phyloP scores from a whole-genome alignment of 92 coral and sea anemone genomes.

The Chrysogorgia sp. region DNA sequence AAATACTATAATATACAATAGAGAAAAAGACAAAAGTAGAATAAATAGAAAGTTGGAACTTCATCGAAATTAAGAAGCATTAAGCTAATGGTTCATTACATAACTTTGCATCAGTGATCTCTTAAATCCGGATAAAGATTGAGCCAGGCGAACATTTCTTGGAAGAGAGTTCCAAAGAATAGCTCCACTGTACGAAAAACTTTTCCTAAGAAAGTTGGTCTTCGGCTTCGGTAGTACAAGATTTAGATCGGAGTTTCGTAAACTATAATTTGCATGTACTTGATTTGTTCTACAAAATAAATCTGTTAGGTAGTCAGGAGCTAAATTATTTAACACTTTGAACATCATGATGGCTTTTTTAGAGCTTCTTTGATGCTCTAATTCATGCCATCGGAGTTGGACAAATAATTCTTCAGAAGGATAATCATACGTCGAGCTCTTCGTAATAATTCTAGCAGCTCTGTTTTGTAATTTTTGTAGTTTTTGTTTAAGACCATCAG shows the following conservation, averaged over 20 bases:
- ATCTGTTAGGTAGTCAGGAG: background rate
- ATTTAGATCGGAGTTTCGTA: background rate
- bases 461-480: slow-evolving; percentile 6
- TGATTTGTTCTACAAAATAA: background rate
- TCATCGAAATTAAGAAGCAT: no score
- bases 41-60: no score
- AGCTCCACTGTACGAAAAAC: background rate
- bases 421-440: slow-evolving; percentile 18
- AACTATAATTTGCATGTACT: background rate
- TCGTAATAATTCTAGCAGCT: background rate
- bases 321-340: background rate
- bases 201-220: background rate
- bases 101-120: no score
- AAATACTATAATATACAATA: no score
- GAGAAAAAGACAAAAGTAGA: no score
- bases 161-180: no score
- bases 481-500: background rate
- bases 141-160: no score
- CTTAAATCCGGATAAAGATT: no score
- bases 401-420: background rate
- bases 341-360: background rate
- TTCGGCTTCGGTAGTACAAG: background rate
- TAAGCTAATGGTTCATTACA: background rate
- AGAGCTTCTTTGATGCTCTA: background rate
- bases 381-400: background rate